Conservation (phyloP, 2,888 invertebrate species). For the Drosophila limbata region DNA sequence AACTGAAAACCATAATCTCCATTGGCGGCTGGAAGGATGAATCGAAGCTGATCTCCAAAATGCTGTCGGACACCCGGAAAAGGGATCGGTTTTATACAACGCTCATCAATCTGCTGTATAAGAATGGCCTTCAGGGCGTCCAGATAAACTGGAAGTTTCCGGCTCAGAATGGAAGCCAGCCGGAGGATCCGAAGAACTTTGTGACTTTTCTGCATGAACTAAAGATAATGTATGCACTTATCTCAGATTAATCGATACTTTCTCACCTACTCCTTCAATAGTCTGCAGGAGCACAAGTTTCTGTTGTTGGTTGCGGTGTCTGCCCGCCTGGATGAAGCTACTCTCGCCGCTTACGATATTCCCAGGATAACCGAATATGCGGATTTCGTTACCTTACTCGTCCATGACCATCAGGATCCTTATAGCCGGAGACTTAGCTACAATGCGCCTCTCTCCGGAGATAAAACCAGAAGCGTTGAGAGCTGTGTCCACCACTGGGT, state of each 20-base stretch:
- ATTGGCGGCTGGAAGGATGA: constrained; percentile 97
- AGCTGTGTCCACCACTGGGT: constrained; percentile 47
- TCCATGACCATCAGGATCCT: constrained; percentile 48
- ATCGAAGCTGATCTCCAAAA: constrained; percentile 92
- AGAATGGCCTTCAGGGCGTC: constrained; percentile 93
- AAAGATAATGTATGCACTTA: constrained; percentile 34
- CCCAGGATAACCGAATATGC: constrained; percentile 47
- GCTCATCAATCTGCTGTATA: constrained; percentile 90
- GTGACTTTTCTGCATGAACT: constrained; percentile 84
- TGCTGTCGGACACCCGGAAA: constrained; percentile 90
- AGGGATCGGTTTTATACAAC: constrained; percentile 90
- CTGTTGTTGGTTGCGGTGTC: constrained; percentile 89
- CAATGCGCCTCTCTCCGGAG: constrained; percentile 59
- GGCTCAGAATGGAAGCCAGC: constrained; percentile 82
- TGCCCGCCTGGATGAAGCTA: constrained; percentile 38
- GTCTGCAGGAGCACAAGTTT: constrained; percentile 82
- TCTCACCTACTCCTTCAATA: constrained; percentile 1
- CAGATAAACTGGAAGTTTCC: constrained; percentile 98
- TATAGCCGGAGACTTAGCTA: constrained; percentile 27
- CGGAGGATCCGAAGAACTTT: constrained; percentile 86
- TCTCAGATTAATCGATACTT: not conserved
- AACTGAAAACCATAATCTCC: constrained; percentile 87
- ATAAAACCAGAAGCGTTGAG: constrained; percentile 15
- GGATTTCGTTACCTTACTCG: constrained; percentile 65
- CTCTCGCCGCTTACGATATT: constrained; percentile 60